Evolutionary conservation across 1,140 invertebrate genomes (phyloP).

Genomic region (Drosophila eugracilis): DNA sequence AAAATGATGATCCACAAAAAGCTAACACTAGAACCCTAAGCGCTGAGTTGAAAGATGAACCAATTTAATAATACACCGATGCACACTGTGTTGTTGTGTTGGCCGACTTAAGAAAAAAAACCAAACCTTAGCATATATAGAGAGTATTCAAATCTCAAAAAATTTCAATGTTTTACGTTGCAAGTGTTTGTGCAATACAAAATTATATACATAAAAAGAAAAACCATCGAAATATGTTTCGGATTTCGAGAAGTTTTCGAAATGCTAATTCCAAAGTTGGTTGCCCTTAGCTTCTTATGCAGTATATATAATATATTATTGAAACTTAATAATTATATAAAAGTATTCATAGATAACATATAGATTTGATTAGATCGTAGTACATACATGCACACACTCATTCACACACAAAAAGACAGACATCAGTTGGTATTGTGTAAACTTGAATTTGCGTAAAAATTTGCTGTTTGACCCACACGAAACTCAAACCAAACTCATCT

Average conservation of each 20-base stretch:
- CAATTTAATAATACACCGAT: constrained; percentile 46
- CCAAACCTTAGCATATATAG: neutral
- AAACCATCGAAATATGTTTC: constrained; percentile 11
- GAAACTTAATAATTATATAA: constrained; percentile 56
- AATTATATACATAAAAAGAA: constrained; percentile 11
- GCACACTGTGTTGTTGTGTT: constrained; percentile 23
- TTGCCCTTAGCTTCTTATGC: constrained; percentile 71
- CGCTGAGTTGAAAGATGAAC: constrained; percentile 52
- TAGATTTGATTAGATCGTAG: constrained; percentile 67
- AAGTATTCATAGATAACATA: constrained; percentile 60
- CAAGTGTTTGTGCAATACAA: constrained; percentile 21
- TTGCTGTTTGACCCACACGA: constrained; percentile 47
- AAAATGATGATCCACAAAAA: constrained; percentile 20
- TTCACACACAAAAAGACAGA: constrained; percentile 39
- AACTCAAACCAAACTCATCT: constrained; percentile 53
- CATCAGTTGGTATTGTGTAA: constrained; percentile 55
- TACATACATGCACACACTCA: constrained; percentile 57
- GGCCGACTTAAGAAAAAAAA: constrained; percentile 22
- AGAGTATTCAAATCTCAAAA: constrained; percentile 5
- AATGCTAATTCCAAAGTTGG: constrained; percentile 55
- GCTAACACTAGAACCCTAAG: constrained; percentile 62
- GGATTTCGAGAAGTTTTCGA: constrained; percentile 21
- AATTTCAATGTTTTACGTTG: constrained; percentile 52
- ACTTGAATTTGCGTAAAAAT: constrained; percentile 48
- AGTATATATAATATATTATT: constrained; percentile 57